Percentiles rank a stretch among this genome's conserved stretches.
These are phyloP conservation scores for Arenicola marina DNA, from an alignment of 2,888 invertebrate species.

Conservation along the genomic window DNA sequence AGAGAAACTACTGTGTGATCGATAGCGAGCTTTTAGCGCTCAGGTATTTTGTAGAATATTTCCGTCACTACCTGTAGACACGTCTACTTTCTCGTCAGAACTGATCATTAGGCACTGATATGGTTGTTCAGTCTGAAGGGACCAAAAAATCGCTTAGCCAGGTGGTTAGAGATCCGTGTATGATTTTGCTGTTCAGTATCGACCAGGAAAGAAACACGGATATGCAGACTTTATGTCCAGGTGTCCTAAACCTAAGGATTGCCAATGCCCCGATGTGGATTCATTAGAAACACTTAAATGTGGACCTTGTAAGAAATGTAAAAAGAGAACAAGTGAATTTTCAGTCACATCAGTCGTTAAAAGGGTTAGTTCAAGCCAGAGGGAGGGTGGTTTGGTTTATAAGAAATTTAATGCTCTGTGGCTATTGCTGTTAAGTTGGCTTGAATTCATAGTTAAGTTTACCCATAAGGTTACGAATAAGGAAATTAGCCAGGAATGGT, in stretches of 20 bases:
- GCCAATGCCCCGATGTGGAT: neutral
- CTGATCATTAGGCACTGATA: slow-evolving; percentile 35
- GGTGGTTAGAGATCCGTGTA: slow-evolving; percentile 11
- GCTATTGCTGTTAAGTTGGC: too few relatives aligned
- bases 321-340: neutral
- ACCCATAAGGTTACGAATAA: too few relatives aligned
- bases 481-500: neutral
- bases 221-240: neutral
- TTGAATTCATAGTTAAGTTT: too few relatives aligned
- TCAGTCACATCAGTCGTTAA: too few relatives aligned
- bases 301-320: slow-evolving; percentile 1
- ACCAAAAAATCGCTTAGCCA: slow-evolving; percentile 18
- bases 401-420: too few relatives aligned
- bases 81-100: slow-evolving; percentile 29
- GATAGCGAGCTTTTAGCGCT: slow-evolving; percentile 21
- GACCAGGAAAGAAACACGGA: neutral
- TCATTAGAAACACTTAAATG: neutral
- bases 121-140: too few relatives aligned
- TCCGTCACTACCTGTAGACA: slow-evolving; percentile 34
- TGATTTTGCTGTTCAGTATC: slow-evolving; percentile 2
- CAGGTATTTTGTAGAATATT: slow-evolving; percentile 32
- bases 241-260: neutral
- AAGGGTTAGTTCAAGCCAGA: neutral
- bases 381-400: too few relatives aligned
- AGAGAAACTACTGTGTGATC: slow-evolving; percentile 26